These are phyloP conservation scores for Ondatra zibethicus DNA, from an alignment of 2,113 vertebrate species.

Conservation along the genomic window DNA sequence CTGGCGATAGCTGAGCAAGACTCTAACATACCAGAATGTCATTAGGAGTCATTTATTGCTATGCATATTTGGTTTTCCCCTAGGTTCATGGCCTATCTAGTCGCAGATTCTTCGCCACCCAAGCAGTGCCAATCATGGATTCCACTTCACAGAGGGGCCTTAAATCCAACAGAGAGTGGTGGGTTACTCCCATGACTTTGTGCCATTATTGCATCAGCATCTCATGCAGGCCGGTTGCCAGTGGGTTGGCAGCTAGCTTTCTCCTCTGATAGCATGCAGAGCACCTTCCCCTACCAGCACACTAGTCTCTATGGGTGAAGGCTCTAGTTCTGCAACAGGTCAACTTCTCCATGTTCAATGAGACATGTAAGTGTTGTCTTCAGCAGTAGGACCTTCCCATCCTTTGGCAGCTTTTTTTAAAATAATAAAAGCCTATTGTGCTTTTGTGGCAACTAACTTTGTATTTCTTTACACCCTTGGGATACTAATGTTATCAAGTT, in stretches of 20 bases:
- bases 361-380: background rate
- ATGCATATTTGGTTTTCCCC: background rate
- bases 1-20: background rate
- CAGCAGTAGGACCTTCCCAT: background rate
- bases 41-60: background rate
- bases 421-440: slow-evolving; percentile 35
- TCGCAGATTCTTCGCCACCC: background rate
- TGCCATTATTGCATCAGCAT: background rate
- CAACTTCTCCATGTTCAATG: background rate
- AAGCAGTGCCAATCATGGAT: background rate
- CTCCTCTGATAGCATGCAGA: background rate
- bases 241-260: background rate
- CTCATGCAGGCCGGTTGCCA: background rate
- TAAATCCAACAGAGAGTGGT: background rate
- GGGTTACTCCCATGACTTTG: background rate
- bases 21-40: background rate
- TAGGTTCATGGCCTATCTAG: background rate
- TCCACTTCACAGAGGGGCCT: background rate
- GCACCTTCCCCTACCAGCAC: background rate
- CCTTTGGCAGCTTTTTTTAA: background rate
- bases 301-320: background rate
- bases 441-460: background rate
- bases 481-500: background rate
- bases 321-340: background rate
- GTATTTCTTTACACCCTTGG: background rate